A percentile compares a stretch with the other conserved stretches of the same genome.
These are phyloP conservation scores for Drosophila triauraria DNA, from an alignment of 1,140 invertebrate species.

Conservation along the genomic window DNA sequence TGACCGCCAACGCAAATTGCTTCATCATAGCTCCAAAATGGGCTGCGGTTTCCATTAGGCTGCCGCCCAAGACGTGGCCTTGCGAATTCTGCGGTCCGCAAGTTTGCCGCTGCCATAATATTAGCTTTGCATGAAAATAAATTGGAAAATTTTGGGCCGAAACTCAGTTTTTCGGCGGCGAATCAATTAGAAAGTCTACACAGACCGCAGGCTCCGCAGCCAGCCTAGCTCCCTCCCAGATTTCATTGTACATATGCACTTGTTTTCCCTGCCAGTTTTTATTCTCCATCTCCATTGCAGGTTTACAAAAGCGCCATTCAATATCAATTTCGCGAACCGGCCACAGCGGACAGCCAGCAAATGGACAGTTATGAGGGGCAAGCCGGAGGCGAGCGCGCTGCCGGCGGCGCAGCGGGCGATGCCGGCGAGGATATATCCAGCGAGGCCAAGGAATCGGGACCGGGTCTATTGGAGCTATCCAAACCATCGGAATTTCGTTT, in stretches of 20 bases:
- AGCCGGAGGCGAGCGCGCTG: slow-evolving; percentile 24
- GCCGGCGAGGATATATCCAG: slow-evolving; percentile 66
- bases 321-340: slow-evolving; percentile 85
- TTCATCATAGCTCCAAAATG: slow-evolving; percentile 79
- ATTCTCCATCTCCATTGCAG: slow-evolving; percentile 44
- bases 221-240: slow-evolving; percentile 7
- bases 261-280: slow-evolving; percentile 11
- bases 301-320: slow-evolving; percentile 74
- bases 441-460: slow-evolving; percentile 74
- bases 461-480: slow-evolving; percentile 82
- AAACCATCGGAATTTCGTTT: slow-evolving; percentile 85
- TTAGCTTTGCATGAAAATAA: slow-evolving; percentile 76
- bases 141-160: slow-evolving; percentile 67
- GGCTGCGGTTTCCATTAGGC: slow-evolving; percentile 80
- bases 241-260: slow-evolving; percentile 35
- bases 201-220: slow-evolving; percentile 21
- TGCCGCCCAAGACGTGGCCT: slow-evolving; percentile 32
- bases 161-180: slow-evolving; percentile 59
- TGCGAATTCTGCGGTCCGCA: slow-evolving; percentile 69
- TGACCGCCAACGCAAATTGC: slow-evolving; percentile 69
- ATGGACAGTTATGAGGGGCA: slow-evolving; percentile 66
- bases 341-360: slow-evolving; percentile 68
- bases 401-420: slow-evolving; percentile 48
- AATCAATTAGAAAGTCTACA: slow-evolving; percentile 74
- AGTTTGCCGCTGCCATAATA: slow-evolving; percentile 60